Conservation (phyloP, 2,113 vertebrate species). For the Marmota monax region DNA sequence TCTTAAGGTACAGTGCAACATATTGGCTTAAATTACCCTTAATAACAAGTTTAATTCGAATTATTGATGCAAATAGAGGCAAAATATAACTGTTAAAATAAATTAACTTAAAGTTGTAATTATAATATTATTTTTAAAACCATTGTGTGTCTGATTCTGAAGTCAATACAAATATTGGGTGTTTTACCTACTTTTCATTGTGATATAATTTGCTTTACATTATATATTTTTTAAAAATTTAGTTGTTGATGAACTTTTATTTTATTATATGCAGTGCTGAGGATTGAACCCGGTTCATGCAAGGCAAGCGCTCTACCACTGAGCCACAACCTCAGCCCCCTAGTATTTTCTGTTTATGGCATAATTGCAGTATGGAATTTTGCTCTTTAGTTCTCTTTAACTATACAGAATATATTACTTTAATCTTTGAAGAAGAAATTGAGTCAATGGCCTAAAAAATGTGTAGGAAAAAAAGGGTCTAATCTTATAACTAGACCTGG, state of each 20-base stretch:
- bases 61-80: background rate
- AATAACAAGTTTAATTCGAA: constrained; percentile 39
- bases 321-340: no score
- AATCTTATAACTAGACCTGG: background rate
- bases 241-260: no score
- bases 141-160: background rate
- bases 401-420: background rate
- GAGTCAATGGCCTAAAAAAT: background rate
- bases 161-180: background rate
- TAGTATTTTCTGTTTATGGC: background rate
- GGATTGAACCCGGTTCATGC: no score
- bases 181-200: background rate
- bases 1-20: background rate
- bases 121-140: background rate
- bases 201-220: background rate
- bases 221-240: background rate
- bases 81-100: background rate
- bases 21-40: constrained; percentile 27
- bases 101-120: background rate
- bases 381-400: background rate
- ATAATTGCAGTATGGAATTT: background rate
- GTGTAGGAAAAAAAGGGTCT: background rate
- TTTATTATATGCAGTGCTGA: no score
- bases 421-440: background rate
- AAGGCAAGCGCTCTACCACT: no score